A percentile compares a stretch with the other conserved stretches of the same genome.
phyloP scores from a whole-genome alignment of 2,888 invertebrate species.

The Malthinus flaveolus region DNA sequence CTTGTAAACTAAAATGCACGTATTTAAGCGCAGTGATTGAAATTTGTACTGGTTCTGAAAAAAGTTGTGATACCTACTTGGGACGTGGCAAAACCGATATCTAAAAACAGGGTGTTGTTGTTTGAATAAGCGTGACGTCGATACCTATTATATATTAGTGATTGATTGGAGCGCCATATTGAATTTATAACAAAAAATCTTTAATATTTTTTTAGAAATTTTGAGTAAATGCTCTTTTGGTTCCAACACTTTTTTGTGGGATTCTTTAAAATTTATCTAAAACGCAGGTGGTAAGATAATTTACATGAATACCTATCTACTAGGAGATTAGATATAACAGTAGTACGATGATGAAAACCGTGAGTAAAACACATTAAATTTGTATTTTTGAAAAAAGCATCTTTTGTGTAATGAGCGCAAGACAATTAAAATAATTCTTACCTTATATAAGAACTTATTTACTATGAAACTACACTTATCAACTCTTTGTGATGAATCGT shows the following conservation, averaged over 20 bases:
- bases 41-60: background rate
- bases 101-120: slow-evolving; percentile 14
- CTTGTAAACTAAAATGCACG: background rate
- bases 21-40: background rate
- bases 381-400: slow-evolving; percentile 8
- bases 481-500: background rate
- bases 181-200: slow-evolving; percentile 6
- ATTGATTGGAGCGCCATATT: slow-evolving; percentile 30
- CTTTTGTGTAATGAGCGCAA: no score
- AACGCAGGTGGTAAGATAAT: slow-evolving; percentile 26
- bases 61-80: background rate
- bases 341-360: background rate
- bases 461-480: background rate
- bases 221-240: background rate
- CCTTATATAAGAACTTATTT: background rate
- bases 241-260: background rate
- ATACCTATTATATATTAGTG: slow-evolving; percentile 2
- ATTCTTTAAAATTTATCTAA: slow-evolving; percentile 17
- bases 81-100: slow-evolving; percentile 28
- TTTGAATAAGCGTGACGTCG: slow-evolving; percentile 26
- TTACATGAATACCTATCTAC: slow-evolving; percentile 26
- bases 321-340: slow-evolving; percentile 26
- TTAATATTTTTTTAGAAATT: background rate
- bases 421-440: no score
- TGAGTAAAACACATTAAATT: background rate